Conservation (phyloP, 2,797 vertebrate species). For the Heterohyrax brucei region DNA sequence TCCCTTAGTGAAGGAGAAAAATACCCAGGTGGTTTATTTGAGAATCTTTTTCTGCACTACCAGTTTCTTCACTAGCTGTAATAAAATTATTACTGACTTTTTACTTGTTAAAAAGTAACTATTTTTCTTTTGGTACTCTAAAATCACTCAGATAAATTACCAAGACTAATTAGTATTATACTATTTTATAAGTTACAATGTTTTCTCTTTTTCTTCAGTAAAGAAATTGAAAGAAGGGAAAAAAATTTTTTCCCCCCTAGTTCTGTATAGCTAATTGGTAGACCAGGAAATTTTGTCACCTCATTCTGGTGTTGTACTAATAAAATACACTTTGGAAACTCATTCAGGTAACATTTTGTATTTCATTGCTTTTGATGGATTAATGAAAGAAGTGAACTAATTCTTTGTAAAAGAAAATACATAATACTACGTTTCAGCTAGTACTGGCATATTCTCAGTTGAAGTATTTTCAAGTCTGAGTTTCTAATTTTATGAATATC, state of each 20-base stretch:
- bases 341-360: background rate
- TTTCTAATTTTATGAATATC: slow-evolving; percentile 1
- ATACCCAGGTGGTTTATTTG: background rate
- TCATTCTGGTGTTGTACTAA: slow-evolving; percentile 69
- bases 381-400: background rate
- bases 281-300: slow-evolving; percentile 1
- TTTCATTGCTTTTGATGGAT: background rate
- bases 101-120: slow-evolving; percentile 72
- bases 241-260: background rate
- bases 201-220: slow-evolving; percentile 51
- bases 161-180: slow-evolving; percentile 58
- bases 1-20: slow-evolving; percentile 50
- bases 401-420: background rate
- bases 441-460: background rate
- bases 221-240: background rate
- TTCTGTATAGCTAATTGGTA: slow-evolving; percentile 23
- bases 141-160: slow-evolving; percentile 62
- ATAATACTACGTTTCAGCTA: background rate
- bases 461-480: background rate
- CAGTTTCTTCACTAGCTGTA: slow-evolving; percentile 54
- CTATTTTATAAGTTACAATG: slow-evolving; percentile 2
- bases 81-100: slow-evolving; percentile 71
- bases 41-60: slow-evolving; percentile 56
- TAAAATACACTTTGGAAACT: slow-evolving; percentile 59
- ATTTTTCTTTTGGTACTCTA: slow-evolving; percentile 66